Evolutionary conservation across 1,140 invertebrate species (phyloP), one percentile per base, ranked within the genome.

Genomic region (Gonatopus flavifemur): DNA sequence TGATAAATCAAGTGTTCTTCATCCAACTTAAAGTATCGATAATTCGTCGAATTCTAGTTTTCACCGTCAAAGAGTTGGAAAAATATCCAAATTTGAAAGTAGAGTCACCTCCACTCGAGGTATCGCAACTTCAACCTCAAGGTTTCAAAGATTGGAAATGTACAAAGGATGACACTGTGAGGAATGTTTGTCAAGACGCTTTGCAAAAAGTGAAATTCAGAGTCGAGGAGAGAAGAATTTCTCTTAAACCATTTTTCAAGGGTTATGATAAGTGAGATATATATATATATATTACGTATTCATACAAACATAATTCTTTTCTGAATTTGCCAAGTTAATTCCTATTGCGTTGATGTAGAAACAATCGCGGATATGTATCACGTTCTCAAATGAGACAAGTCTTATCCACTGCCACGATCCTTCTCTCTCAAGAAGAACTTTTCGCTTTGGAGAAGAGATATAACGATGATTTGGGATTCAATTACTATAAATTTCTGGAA

Each of bases 391-490:
- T 87, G 56, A 81, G 84, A 18, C 86, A 87, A 67, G 82, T 83
- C 54, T 74, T 88, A 47, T 75, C 81, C 37, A 78, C 81, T 21
- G 81, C 84, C 54, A 82, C 82, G 20, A 81, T 88, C 59, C 70
- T 87, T 22, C 70, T 86, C 3, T 79, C 85, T 0, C 69, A 79
- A 36, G 78, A 81, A 55, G 86, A 88, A 62, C 62, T 86, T n/a
- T 80, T 81, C 35, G 80, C 86, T n/a, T 75, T 89, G 13, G 82
- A 86, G 54, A 70, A 76, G 52, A 77, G 84, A 36, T 88, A 86
- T 65, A 82, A 82, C 36, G 83, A 89, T 63, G 82, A 87, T 60
- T 66, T 84, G 46, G 87, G 88, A 15, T 88, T 89, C 62, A 83
- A 83, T 72, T 89, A 88, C 62, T 75, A 79, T 28, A 79, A 79